These are phyloP conservation scores for Plodia interpunctella DNA, from an alignment of 1,140 invertebrate genomes.

Conservation along the genomic window DNA sequence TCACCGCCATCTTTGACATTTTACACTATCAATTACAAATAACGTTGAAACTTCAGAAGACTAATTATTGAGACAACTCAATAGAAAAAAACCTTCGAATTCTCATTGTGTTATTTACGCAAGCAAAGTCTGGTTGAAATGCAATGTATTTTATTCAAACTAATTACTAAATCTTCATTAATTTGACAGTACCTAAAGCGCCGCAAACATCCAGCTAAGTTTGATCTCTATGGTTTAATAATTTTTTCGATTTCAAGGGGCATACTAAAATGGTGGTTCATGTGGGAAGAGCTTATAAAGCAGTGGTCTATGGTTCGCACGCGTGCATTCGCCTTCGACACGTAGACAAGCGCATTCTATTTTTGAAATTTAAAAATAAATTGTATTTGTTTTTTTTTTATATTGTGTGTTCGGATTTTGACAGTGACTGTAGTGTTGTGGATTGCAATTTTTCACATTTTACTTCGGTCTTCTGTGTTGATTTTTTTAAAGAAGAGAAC, in stretches of 20 bases:
- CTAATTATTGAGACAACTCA: slow-evolving; percentile 27
- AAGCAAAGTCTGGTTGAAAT: slow-evolving; percentile 21
- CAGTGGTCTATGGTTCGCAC: slow-evolving; percentile 54
- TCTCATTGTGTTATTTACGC: slow-evolving; percentile 31
- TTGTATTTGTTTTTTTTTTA: slow-evolving; percentile 11
- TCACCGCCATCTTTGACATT: slow-evolving; percentile 20
- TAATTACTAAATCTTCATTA: slow-evolving; percentile 48
- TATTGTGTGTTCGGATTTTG: slow-evolving; percentile 16
- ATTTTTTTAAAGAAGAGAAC: slow-evolving; percentile 15
- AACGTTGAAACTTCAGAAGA: slow-evolving; percentile 18
- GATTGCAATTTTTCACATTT: slow-evolving; percentile 6
- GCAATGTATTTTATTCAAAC: slow-evolving; percentile 24
- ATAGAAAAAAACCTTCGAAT: slow-evolving; percentile 25
- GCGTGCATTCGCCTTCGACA: slow-evolving; percentile 49
- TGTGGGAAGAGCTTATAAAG: slow-evolving; percentile 54
- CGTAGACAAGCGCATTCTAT: slow-evolving; percentile 30
- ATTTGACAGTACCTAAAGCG: slow-evolving; percentile 35
- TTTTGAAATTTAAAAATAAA: slow-evolving; percentile 24
- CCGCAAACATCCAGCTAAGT: slow-evolving; percentile 31
- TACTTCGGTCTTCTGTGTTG: slow-evolving; percentile 9
- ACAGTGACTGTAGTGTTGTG: slow-evolving; percentile 25
- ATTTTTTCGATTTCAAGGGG: slow-evolving; percentile 33
- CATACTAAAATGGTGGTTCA: slow-evolving; percentile 43
- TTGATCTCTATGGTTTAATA: slow-evolving; percentile 30
- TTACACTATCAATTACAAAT: slow-evolving; percentile 15